phyloP scores from a whole-genome alignment of 2,888 invertebrate genomes.

The Lasioglossum vierecki region DNA sequence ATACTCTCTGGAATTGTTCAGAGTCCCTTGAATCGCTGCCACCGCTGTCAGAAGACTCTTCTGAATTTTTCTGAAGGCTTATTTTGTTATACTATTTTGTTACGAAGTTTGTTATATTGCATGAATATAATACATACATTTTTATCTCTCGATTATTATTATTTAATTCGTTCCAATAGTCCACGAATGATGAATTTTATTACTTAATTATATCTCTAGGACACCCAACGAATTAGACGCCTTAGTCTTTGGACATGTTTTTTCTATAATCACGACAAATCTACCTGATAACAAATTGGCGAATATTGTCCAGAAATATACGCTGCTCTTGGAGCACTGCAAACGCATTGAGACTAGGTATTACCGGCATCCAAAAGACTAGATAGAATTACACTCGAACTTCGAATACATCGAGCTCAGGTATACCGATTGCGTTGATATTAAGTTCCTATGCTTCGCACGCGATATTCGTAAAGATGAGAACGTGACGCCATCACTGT shows the following conservation, averaged over 20 bases:
- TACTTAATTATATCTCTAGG: slow-evolving; percentile 70
- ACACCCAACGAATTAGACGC: slow-evolving; percentile 98
- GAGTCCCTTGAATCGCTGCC: slow-evolving; percentile 68
- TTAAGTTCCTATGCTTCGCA: slow-evolving; percentile 78
- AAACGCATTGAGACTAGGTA: slow-evolving; percentile 93
- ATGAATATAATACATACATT: slow-evolving; percentile 23
- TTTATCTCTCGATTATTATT: slow-evolving; percentile 4
- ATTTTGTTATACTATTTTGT: slow-evolving; percentile 34
- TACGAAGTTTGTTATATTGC: slow-evolving; percentile 3
- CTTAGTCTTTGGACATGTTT: slow-evolving; percentile 98
- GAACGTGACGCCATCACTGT: slow-evolving; percentile 54
- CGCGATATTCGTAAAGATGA: slow-evolving; percentile 56
- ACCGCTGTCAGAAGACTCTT: slow-evolving; percentile 67
- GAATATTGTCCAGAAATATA: slow-evolving; percentile 90
- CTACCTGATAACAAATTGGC: slow-evolving; percentile 93
- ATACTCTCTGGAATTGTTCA: slow-evolving; percentile 70
- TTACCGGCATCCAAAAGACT: slow-evolving; percentile 86
- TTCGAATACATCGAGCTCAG: slow-evolving; percentile 77
- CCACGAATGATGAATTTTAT: slow-evolving; percentile 34
- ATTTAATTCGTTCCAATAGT: neutral
- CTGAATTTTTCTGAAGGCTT: slow-evolving; percentile 25
- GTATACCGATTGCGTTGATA: slow-evolving; percentile 70
- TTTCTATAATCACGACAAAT: slow-evolving; percentile 95
- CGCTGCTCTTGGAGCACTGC: slow-evolving; percentile 92
- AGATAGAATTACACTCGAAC: slow-evolving; percentile 77